Conservation (phyloP, 2,888 invertebrate species). For the Micoletzkya japonica region DNA sequence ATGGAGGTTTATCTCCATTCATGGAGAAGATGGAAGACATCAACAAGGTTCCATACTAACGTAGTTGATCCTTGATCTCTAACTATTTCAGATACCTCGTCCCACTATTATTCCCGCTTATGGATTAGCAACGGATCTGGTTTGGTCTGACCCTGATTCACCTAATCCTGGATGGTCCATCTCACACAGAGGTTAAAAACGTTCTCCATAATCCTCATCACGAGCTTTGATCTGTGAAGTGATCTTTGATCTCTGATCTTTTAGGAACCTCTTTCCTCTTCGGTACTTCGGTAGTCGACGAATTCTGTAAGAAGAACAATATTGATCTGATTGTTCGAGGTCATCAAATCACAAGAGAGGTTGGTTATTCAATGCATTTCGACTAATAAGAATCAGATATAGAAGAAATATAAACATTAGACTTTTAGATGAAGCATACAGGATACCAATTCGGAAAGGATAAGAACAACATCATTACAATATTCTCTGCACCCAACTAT, state of each 20-base stretch:
- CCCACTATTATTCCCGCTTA: conserved; percentile 23
- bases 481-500: conserved; percentile 44
- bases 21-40: conserved; percentile 25
- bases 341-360: conserved; percentile 40
- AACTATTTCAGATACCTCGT: conserved; percentile 9
- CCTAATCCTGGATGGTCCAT: conserved; percentile 23
- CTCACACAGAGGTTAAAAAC: conserved; percentile 14
- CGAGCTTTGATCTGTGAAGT: too few relatives aligned
- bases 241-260: background rate
- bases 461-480: conserved; percentile 37
- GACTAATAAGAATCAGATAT: too few relatives aligned
- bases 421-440: conserved; percentile 35
- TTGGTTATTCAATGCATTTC: background rate
- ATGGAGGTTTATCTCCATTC: conserved; percentile 20
- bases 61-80: background rate
- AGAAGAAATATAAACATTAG: too few relatives aligned
- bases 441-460: conserved; percentile 32
- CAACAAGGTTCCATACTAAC: conserved; percentile 1
- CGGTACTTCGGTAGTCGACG: conserved; percentile 34
- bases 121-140: conserved; percentile 21
- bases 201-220: background rate
- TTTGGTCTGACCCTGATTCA: conserved; percentile 26
- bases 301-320: conserved; percentile 38
- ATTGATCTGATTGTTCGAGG: conserved; percentile 40
- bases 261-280: conserved; percentile 40